Evolutionary conservation across 2,113 vertebrate species (phyloP).

Genomic region (Lontra canadensis): DNA sequence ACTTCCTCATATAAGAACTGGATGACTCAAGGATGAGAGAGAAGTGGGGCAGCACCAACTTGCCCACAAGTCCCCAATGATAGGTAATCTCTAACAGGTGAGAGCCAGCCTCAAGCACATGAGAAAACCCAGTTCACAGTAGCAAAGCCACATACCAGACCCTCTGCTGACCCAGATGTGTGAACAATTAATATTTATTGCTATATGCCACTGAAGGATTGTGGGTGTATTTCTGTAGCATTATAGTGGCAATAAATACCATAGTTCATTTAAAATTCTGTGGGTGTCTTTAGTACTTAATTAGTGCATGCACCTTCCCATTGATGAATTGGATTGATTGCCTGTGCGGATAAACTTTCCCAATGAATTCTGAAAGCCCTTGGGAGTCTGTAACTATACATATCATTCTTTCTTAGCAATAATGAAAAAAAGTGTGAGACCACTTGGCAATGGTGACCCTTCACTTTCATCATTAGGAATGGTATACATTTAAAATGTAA

Average conservation of each 20-base stretch:
- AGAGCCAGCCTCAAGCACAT: rapidly evolving
- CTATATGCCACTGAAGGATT: neutral
- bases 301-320: neutral
- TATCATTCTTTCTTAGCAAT: neutral
- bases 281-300: neutral
- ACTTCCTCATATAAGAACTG: neutral
- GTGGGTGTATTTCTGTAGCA: neutral
- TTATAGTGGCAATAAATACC: neutral
- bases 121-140: neutral
- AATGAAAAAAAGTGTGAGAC: neutral
- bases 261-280: neutral
- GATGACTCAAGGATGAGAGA: neutral
- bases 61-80: neutral
- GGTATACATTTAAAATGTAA: neutral
- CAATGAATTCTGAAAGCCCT: neutral
- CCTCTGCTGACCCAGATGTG: neutral
- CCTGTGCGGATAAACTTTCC: neutral
- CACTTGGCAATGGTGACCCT: neutral
- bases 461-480: neutral
- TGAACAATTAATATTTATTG: neutral
- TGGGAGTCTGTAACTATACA: neutral
- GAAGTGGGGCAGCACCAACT: neutral
- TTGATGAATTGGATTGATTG: neutral
- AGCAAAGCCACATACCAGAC: neutral
- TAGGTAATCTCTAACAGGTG: neutral